A percentile compares a stretch with the other conserved stretches of the same genome.
Evolutionary conservation across 37 sponge, comb jelly and placozoan species (phyloP).

Genomic region (Haliclona indistincta): DNA sequence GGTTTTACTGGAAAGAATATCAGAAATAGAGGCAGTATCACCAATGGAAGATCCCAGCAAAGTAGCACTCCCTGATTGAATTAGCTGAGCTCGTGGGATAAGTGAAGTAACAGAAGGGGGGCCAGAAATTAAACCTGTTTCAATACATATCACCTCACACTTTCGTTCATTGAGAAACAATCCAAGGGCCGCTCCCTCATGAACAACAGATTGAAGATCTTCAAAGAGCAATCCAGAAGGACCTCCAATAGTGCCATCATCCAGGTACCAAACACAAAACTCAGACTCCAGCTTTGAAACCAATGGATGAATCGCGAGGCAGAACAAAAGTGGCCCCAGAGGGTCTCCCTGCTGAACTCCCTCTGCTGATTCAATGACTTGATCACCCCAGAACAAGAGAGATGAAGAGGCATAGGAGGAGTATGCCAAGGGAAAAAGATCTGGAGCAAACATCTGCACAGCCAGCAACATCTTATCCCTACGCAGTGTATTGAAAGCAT

Average conservation of each 20-base stretch:
- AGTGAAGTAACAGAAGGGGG: background rate
- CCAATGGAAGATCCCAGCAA: constrained; percentile 10
- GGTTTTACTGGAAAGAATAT: background rate
- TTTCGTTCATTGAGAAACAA: constrained; percentile 21
- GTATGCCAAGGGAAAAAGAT: background rate
- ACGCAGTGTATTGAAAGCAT: constrained; percentile 28
- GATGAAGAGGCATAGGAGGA: background rate
- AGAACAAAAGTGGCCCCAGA: constrained; percentile 35
- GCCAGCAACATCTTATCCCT: constrained; percentile 23
- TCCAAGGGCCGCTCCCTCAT: constrained; percentile 22
- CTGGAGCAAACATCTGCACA: constrained; percentile 15
- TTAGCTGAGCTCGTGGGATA: background rate
- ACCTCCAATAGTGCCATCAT: constrained; percentile 24
- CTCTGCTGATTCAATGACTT: constrained; percentile 30
- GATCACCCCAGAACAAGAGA: constrained; percentile 10
- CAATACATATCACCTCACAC: constrained; percentile 22
- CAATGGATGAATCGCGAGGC: constrained; percentile 23
- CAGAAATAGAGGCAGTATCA: background rate
- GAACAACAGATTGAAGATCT: constrained; percentile 6
- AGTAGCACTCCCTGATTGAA: background rate
- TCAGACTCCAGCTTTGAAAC: constrained; percentile 16
- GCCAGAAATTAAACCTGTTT: background rate
- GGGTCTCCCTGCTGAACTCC: constrained; percentile 32
- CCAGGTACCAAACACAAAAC: constrained; percentile 8
- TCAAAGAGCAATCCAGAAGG: background rate